Evolutionary conservation across 2,888 invertebrate species (phyloP).

Genomic region (Drosophila anomalipes): DNA sequence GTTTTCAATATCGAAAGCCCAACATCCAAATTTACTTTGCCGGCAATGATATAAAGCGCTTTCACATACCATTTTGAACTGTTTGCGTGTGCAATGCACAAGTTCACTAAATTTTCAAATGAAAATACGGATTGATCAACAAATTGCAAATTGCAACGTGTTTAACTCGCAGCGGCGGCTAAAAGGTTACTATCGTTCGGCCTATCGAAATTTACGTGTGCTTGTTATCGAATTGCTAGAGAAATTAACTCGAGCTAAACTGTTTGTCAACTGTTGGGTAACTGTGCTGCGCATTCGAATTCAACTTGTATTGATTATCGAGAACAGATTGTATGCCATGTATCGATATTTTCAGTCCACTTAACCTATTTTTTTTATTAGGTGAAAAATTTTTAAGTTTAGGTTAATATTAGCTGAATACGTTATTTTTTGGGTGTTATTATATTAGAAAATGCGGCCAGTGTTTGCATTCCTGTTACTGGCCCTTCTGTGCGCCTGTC

Average conservation of each 20-base stretch:
- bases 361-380: slow-evolving; percentile 63
- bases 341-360: slow-evolving; percentile 59
- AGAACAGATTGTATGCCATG: neutral
- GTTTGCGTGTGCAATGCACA: slow-evolving; percentile 2
- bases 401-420: slow-evolving; percentile 63
- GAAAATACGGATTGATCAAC: slow-evolving; percentile 9
- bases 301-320: slow-evolving; percentile 9
- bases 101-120: slow-evolving; percentile 29
- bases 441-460: slow-evolving; percentile 63
- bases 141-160: slow-evolving; percentile 68
- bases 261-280: slow-evolving; percentile 8
- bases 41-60: neutral
- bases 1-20: neutral
- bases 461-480: slow-evolving; percentile 68
- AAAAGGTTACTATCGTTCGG: slow-evolving; percentile 31
- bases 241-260: neutral
- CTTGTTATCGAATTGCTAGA: slow-evolving; percentile 24
- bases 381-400: slow-evolving; percentile 62
- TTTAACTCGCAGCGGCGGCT: slow-evolving; percentile 54
- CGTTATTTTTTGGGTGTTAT: slow-evolving; percentile 34
- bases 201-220: slow-evolving; percentile 2
- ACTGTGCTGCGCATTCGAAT: neutral
- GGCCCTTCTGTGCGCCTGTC: slow-evolving; percentile 64
- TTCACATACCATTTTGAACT: slow-evolving; percentile 40
- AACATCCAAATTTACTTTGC: neutral